phyloP scores from a whole-genome alignment of 92 coral and sea anemone genomes.

The Heliopora coerulea region DNA sequence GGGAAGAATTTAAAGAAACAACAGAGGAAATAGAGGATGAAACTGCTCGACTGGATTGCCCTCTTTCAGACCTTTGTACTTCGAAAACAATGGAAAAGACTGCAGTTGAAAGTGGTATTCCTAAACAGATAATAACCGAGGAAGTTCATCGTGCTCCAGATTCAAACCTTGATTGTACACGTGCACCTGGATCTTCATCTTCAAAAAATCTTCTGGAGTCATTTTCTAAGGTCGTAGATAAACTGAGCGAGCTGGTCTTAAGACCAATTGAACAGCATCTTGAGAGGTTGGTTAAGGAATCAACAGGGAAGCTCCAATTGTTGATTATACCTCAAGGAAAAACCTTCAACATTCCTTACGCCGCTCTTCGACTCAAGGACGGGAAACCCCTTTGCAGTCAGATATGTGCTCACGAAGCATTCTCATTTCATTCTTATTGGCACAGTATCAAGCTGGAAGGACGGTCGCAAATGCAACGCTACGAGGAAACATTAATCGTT shows the following conservation, averaged over 20 bases:
- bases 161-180: too few relatives aligned
- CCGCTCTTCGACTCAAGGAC: neutral
- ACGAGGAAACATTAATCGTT: neutral
- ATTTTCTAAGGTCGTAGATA: neutral
- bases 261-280: constrained; percentile 7
- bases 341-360: constrained; percentile 27
- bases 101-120: too few relatives aligned
- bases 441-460: neutral
- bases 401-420: neutral
- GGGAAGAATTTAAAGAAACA: too few relatives aligned
- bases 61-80: too few relatives aligned
- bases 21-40: too few relatives aligned
- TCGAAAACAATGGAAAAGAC: too few relatives aligned
- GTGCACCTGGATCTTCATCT: too few relatives aligned
- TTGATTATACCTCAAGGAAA: constrained; percentile 32
- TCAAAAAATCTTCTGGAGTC: neutral
- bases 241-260: constrained; percentile 11
- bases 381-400: neutral
- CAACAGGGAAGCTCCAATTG: neutral
- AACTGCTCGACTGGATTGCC: too few relatives aligned
- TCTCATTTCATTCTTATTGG: neutral
- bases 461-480: too few relatives aligned
- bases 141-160: too few relatives aligned
- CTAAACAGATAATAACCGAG: too few relatives aligned
- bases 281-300: neutral